Percentiles rank a stretch among this genome's conserved stretches.
Conservation (phyloP, 2,113 vertebrate species). For the Cairina moschata region DNA sequence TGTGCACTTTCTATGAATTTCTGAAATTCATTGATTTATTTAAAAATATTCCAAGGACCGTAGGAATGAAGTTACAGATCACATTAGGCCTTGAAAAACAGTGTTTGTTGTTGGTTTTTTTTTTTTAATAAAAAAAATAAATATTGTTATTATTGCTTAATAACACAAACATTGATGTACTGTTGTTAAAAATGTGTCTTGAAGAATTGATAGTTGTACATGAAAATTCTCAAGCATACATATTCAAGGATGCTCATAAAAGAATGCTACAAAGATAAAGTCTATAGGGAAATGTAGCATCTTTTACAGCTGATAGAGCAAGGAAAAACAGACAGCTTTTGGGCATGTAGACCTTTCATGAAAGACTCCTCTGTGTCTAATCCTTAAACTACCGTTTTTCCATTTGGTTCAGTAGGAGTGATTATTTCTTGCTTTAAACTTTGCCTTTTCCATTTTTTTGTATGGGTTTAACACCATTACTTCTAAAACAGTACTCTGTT, state of each 20-base stretch:
- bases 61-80: not conserved
- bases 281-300: not conserved
- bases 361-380: not conserved
- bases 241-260: not conserved
- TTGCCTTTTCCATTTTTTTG: not conserved
- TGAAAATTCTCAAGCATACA: not conserved
- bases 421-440: not conserved
- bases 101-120: accelerated
- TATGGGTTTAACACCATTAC: not conserved
- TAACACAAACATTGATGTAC: not conserved
- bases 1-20: not conserved
- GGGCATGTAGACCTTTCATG: not conserved
- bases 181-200: not conserved
- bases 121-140: not conserved
- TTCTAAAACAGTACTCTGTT: not conserved
- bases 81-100: not conserved
- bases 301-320: not conserved
- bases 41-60: not conserved
- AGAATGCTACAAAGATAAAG: not conserved
- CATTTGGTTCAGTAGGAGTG: not conserved
- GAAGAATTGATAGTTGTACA: not conserved
- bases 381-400: not conserved
- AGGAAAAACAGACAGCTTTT: not conserved
- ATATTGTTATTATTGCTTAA: not conserved
- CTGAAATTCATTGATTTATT: not conserved